These are phyloP conservation scores for Psittacula cyanocephala DNA, from an alignment of 2,113 vertebrate species.

Conservation along the genomic window DNA sequence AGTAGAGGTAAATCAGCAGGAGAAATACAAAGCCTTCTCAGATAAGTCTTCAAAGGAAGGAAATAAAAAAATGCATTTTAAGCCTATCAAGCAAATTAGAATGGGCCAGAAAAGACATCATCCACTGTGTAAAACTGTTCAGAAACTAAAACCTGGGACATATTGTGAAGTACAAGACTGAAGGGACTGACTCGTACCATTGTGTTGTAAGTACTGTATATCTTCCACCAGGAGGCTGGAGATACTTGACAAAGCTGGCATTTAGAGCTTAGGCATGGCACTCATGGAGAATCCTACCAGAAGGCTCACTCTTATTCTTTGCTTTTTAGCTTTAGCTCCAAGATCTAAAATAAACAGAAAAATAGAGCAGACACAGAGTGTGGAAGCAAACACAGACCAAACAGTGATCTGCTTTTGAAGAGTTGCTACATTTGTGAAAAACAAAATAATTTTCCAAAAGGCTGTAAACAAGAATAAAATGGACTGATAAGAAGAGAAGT, in stretches of 20 bases:
- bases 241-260: not conserved
- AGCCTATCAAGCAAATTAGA: not conserved
- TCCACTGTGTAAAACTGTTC: not conserved
- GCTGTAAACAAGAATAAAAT: not conserved
- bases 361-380: not conserved
- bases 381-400: not conserved
- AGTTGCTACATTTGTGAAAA: not conserved
- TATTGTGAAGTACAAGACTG: not conserved
- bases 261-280: not conserved
- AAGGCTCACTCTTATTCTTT: not conserved
- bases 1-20: not conserved
- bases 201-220: fast-evolving
- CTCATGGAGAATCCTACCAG: not conserved
- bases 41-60: not conserved
- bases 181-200: not conserved
- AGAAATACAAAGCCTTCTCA: not conserved
- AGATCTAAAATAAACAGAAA: not conserved
- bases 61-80: not conserved
- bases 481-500: not conserved
- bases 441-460: not conserved
- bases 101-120: not conserved
- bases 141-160: not conserved
- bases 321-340: not conserved
- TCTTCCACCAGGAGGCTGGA: not conserved
- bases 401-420: not conserved